Base-by-base conservation (phyloP, 2,797 vertebrate species). In the Allobates femoralis region DNA sequence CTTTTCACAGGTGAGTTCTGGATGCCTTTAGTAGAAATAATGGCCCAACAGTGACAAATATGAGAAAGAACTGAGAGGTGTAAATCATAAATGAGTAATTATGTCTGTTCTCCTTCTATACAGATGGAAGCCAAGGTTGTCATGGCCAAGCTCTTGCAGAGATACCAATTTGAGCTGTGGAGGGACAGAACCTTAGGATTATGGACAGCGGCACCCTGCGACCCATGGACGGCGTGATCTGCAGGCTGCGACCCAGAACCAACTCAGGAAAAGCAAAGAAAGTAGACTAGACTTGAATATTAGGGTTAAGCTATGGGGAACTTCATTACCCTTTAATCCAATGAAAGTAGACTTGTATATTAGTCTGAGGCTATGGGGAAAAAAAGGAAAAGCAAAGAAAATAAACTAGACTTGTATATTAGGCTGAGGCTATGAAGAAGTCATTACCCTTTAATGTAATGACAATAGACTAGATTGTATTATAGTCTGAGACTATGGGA, bases 41-140 rank as follows among this genome's bases (percentile, higher is more conserved):
- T 21, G 67, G 10, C 12, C 12, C 34, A 71, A 10, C 7, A 37
- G 66, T 2, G 34, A 71, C 67, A 37, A 41, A 41, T 32, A 2
- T 19, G 30, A n/a, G 10, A 18, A 66, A 0, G 16, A 67, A 34
- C 6, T 7, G 7, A 15, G 32, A 34, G 1, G 23, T 15, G 14
- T 26, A 28, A 62, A 2, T n/a, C 0, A 67, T 5, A 71, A 14
- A 23, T 23, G 5, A 71, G 19, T 12, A 71, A 41, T 46, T n/a
- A 12, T 78, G 21, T 51, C 51, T 73, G 34, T 1, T 18, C 87
- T 88, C 3, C 6, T 46, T 2, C 37, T 83, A 88, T 90, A 60
- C 94, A 98, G 97, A 97, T 98, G 95, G 97, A 98, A 89, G 96
- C 95, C 0, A 98, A 98, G 91, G 96, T 98, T 85, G 94, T 98